Evolutionary conservation across 1,140 invertebrate species (phyloP).

Genomic region (Notospermus geniculatus): DNA sequence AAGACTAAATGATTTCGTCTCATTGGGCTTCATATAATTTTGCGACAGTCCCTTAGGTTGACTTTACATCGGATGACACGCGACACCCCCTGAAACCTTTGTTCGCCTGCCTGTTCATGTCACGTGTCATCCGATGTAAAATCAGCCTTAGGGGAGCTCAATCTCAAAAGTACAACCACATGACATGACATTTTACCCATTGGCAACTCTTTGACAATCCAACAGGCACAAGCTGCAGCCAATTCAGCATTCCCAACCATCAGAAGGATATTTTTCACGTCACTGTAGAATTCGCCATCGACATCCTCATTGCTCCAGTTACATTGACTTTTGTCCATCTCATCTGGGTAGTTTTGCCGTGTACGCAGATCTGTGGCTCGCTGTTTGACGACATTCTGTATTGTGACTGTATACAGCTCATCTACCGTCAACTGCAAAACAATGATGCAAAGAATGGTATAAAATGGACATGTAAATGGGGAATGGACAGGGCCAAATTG

Average conservation of each 20-base stretch:
- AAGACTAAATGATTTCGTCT: too few species aligned
- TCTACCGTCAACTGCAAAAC: slow-evolving; percentile 34
- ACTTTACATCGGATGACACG: too few species aligned
- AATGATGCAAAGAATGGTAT: too few species aligned
- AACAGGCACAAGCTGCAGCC: slow-evolving; percentile 36
- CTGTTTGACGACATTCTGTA: slow-evolving; percentile 37
- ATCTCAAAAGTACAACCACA: too few species aligned
- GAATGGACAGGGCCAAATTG: too few species aligned
- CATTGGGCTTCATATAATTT: too few species aligned
- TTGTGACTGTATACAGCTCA: slow-evolving; percentile 33
- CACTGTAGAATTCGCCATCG: slow-evolving; percentile 27
- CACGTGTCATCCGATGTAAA: too few species aligned
- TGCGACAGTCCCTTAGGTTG: too few species aligned
- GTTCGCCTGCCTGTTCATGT: too few species aligned
- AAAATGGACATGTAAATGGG: too few species aligned
- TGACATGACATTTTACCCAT: slow-evolving; percentile 24
- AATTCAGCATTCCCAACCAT: slow-evolving; percentile 34
- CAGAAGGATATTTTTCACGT: slow-evolving; percentile 26
- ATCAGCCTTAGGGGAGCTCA: too few species aligned
- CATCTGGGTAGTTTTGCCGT: neutral
- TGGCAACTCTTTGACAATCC: slow-evolving; percentile 38
- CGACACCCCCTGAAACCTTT: too few species aligned
- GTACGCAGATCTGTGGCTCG: slow-evolving; percentile 18
- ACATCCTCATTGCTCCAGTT: slow-evolving; percentile 34
- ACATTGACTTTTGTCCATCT: slow-evolving; percentile 27